Base-by-base conservation (phyloP, 2,797 vertebrate species). In the Poecilia wingei region DNA sequence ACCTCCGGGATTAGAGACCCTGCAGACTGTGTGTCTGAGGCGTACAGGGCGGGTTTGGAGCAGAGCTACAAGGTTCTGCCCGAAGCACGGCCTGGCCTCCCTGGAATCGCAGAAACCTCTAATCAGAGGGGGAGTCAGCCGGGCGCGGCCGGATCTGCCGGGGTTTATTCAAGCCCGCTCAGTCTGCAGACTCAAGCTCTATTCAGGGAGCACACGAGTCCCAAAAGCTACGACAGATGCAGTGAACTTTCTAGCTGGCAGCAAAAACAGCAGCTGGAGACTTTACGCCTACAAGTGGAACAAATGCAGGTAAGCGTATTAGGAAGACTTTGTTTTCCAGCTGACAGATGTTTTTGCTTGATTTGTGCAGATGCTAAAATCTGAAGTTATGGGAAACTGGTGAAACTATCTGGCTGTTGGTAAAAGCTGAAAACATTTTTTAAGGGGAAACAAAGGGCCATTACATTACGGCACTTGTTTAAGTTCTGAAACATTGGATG, bases 261-360 rank as follows among this genome's bases (percentile, higher is more conserved):
- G 22, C 97, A 97, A 73, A 96, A 96, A 46, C 94, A 94, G 82
- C 94, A 95, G 72, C 94, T 98, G 83, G 98, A 99, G 53, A 96
- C 93, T 85, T 94, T 98, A 84, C 94, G 94, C 3, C 73, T 98
- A 86, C 97, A 98, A 87, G 90, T 99, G 94, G 97, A 99, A 85
- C 98, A 99, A 90, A 97, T 99, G 96, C 97, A 98, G 97, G 98
- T 97, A 95, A 86, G 92, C 25, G 25, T 80, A 68, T 39, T 1
- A 14, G 28, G 2, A 45, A 72, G 20, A 12, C 14, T 61, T 53
- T 31, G 1, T 77, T 70, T 69, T 13, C 61, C 31, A 68, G 43
- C 9, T 71, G 36, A 75, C 7, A 28, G 8, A 25, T n/a, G 39
- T 41, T 78, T 31, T 74, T 16, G 22, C 33, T 33, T 41, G 28